Evolutionary conservation across 2,113 vertebrate species (phyloP).

Genomic region (Paralichthys olivaceus): DNA sequence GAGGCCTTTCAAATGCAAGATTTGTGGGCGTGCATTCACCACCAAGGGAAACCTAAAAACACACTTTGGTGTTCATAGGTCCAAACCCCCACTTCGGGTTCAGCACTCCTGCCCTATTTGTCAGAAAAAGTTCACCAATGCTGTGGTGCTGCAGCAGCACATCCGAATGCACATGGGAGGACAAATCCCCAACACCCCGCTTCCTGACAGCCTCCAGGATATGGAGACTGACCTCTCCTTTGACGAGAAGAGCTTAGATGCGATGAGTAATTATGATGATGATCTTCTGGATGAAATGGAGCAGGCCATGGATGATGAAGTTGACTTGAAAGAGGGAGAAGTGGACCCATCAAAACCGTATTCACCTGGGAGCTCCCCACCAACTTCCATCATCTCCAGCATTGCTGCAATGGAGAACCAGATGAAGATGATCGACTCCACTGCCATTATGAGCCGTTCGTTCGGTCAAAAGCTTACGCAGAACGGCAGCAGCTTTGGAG

Average conservation of each 20-base stretch:
- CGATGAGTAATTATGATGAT: conserved; percentile 90
- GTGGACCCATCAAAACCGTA: conserved; percentile 86
- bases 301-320: conserved; percentile 94
- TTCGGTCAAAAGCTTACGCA: conserved; percentile 87
- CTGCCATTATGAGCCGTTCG: conserved; percentile 88
- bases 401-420: conserved; percentile 97
- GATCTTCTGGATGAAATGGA: conserved; percentile 93
- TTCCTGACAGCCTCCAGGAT: conserved; percentile 93
- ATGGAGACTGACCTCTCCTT: conserved; percentile 92
- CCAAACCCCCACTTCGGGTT: conserved; percentile 96
- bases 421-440: conserved; percentile 98
- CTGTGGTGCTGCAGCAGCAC: conserved; percentile 97
- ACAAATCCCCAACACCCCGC: conserved; percentile 95
- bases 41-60: conserved; percentile 99
- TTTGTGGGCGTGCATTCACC: conserved; percentile 98
- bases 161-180: conserved; percentile 99
- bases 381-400: conserved; percentile 94
- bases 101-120: conserved; percentile 99
- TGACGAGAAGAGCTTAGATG: conserved; percentile 91
- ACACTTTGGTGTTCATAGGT: conserved; percentile 97
- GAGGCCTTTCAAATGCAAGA: conserved; percentile 99
- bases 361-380: conserved; percentile 89
- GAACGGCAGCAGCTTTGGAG: conserved; percentile 86
- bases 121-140: conserved; percentile 99
- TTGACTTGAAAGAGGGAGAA: conserved; percentile 85